Evolutionary conservation across 2,797 vertebrate species (phyloP).

Genomic region (Sebastes trivittatus): DNA sequence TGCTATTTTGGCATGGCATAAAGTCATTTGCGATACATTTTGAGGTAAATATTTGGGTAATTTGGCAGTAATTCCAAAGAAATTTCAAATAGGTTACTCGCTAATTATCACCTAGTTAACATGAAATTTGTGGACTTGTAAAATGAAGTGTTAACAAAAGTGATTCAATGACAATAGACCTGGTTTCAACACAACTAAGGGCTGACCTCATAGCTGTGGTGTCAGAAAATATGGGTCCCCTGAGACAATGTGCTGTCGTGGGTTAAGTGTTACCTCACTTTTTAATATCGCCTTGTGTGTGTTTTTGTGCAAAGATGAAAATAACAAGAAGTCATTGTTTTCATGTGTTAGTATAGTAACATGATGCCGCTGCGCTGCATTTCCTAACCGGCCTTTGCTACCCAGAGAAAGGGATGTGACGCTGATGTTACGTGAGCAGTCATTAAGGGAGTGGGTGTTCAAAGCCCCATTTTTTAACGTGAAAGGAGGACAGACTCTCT

Average conservation of each 20-base stretch:
- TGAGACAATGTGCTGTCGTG: slow-evolving; percentile 4
- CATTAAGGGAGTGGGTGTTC: slow-evolving; percentile 30
- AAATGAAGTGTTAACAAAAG: too few species aligned
- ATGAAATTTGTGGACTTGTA: too few species aligned
- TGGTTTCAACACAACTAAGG: slow-evolving; percentile 27
- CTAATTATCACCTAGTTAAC: too few species aligned
- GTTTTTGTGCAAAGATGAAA: slow-evolving; percentile 19
- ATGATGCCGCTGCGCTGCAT: slow-evolving; percentile 24
- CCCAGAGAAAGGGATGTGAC: slow-evolving; percentile 1
- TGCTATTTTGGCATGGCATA: too few species aligned
- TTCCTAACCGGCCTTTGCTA: slow-evolving; percentile 12
- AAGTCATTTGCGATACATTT: too few species aligned
- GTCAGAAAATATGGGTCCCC: slow-evolving; percentile 45
- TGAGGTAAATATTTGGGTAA: too few species aligned
- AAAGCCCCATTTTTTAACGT: slow-evolving; percentile 5
- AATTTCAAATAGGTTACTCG: too few species aligned
- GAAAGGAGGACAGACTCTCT: slow-evolving; percentile 53
- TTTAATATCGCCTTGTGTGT: background rate
- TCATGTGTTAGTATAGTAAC: slow-evolving; percentile 9
- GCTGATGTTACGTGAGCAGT: slow-evolving; percentile 35
- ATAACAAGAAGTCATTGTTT: slow-evolving; percentile 4
- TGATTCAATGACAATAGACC: slow-evolving; percentile 27
- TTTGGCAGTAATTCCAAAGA: too few species aligned
- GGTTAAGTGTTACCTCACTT: background rate
- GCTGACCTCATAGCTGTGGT: slow-evolving; percentile 21